phyloP scores from a whole-genome alignment of 64 coral and sea anemone genomes.

The Montipora foliosa region DNA sequence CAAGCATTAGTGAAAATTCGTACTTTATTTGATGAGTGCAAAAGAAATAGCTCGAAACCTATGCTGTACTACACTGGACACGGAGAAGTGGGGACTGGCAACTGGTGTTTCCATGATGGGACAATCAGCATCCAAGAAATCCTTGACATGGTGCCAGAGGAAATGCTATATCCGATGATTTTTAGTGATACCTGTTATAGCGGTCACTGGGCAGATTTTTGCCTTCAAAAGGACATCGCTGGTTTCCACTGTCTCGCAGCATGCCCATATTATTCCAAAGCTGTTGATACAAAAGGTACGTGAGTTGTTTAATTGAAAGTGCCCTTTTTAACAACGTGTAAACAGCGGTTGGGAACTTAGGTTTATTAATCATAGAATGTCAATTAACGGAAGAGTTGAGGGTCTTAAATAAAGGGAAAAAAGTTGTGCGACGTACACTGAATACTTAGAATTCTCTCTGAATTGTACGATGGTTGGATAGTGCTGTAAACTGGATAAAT shows the following conservation, averaged over 20 bases:
- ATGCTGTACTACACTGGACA: slow-evolving; percentile 9
- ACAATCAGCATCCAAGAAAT: background rate
- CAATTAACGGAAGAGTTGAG: no score
- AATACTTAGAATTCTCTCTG: no score
- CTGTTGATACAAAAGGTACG: background rate
- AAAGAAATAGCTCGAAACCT: background rate
- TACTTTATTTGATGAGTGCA: background rate
- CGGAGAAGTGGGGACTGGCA: background rate
- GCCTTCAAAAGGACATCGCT: background rate
- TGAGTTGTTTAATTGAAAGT: no score
- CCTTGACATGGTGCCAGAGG: background rate
- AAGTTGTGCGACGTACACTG: no score
- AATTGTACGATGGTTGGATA: no score
- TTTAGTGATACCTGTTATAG: background rate
- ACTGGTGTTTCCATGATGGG: background rate
- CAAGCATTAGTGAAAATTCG: background rate
- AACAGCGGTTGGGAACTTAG: no score
- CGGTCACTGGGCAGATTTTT: slow-evolving; percentile 19
- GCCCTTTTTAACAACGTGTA: no score
- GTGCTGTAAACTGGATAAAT: no score
- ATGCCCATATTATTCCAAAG: background rate
- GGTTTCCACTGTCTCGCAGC: slow-evolving; percentile 13
- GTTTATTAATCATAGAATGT: no score
- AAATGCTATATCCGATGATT: background rate
- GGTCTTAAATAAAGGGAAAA: no score